Conservation (phyloP, 1,140 invertebrate genomes). For the Zaprionus ornatus region DNA sequence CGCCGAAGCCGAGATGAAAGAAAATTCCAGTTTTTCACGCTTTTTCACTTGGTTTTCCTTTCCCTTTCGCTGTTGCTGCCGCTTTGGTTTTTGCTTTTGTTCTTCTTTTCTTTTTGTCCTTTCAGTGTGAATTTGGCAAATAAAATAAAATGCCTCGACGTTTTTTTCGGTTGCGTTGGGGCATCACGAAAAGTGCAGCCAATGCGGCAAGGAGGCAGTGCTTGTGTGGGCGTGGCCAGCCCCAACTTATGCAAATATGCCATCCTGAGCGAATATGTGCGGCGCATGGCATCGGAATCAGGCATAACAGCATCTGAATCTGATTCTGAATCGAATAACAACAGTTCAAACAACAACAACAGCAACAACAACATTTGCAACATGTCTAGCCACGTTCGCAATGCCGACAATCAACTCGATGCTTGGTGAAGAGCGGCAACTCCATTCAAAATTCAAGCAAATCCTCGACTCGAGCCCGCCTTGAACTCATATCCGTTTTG, state of each 20-base stretch:
- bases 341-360: conserved; percentile 17
- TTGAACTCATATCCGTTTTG: conserved; percentile 23
- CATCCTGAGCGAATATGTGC: conserved; percentile 24
- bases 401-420: conserved; percentile 77
- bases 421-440: conserved; percentile 45
- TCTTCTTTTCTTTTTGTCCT: conserved; percentile 9
- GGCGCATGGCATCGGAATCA: conserved; percentile 34
- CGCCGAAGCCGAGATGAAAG: conserved; percentile 20
- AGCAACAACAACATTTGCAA: conserved; percentile 37
- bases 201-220: neutral
- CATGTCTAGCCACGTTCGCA: conserved; percentile 51
- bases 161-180: conserved; percentile 8
- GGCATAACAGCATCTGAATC: conserved; percentile 19
- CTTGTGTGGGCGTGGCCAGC: conserved; percentile 1
- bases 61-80: neutral
- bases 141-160: conserved; percentile 41
- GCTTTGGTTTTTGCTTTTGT: neutral
- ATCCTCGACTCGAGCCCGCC: conserved; percentile 29
- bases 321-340: conserved; percentile 48
- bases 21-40: conserved; percentile 27
- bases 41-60: conserved; percentile 10
- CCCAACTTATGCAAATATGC: conserved; percentile 48
- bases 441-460: conserved; percentile 52
- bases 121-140: conserved; percentile 26
- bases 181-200: conserved; percentile 22